Evolutionary conservation across 2,888 invertebrate species (phyloP).

Genomic region (Iselma pallidipennis): DNA sequence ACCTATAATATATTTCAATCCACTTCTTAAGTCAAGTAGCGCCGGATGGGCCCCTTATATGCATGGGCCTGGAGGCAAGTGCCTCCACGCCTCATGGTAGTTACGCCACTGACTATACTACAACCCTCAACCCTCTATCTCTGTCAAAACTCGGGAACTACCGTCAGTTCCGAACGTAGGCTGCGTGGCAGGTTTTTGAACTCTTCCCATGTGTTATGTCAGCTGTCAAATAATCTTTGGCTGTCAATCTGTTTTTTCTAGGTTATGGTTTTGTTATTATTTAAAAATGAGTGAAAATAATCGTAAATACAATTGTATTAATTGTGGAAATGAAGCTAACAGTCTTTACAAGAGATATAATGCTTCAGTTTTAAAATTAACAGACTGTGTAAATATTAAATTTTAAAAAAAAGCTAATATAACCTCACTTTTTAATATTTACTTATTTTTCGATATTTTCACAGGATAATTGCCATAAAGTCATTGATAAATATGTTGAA

Average conservation of each 20-base stretch:
- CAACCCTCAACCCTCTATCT: too few species aligned
- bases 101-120: too few species aligned
- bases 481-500: conserved; percentile 90
- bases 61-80: too few species aligned
- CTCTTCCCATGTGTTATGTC: too few species aligned
- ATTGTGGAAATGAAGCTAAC: conserved; percentile 67
- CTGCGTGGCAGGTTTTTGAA: too few species aligned
- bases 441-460: conserved; percentile 29
- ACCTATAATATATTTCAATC: too few species aligned
- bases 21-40: too few species aligned
- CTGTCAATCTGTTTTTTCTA: conserved; percentile 6
- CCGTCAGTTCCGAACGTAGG: too few species aligned
- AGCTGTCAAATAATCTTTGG: too few species aligned
- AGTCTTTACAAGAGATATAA: conserved; percentile 73
- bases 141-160: too few species aligned
- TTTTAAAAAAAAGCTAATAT: conserved; percentile 21
- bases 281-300: background rate
- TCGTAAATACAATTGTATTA: conserved; percentile 61
- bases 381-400: conserved; percentile 79
- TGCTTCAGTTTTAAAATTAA: conserved; percentile 71
- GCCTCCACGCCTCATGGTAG: too few species aligned
- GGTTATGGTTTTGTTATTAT: background rate
- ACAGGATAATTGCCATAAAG: conserved; percentile 73
- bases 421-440: conserved; percentile 1
- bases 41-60: too few species aligned